Conservation (phyloP, 2,797 vertebrate genomes). For the Parambassis ranga region DNA sequence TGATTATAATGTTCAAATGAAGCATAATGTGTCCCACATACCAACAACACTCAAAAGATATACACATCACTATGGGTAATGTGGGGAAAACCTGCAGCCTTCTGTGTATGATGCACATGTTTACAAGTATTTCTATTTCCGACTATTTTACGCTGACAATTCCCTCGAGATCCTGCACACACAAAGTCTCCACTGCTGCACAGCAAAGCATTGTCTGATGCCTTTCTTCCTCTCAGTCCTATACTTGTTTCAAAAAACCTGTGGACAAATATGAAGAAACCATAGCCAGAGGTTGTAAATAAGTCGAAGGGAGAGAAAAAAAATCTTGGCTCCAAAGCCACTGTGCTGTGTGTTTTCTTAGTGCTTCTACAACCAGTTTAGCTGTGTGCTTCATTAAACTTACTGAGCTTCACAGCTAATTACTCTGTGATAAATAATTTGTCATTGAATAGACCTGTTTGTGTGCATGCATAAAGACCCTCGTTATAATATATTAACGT, state of each 20-base stretch:
- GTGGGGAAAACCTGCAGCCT: no score
- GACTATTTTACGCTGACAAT: no score
- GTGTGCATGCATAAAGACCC: background rate
- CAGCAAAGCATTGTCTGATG: background rate
- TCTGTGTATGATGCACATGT: background rate
- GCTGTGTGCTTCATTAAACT: conserved; percentile 1
- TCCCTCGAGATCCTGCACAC: no score
- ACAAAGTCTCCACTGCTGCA: background rate
- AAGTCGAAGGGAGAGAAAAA: conserved; percentile 33
- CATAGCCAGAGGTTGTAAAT: conserved; percentile 35
- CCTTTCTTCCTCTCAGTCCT: background rate
- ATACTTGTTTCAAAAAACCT: conserved; percentile 9
- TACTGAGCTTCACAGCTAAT: background rate
- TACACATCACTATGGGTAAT: background rate
- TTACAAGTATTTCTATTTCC: no score
- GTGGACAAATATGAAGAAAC: conserved; percentile 31
- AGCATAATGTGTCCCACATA: background rate
- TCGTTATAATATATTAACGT: background rate
- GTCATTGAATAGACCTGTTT: background rate
- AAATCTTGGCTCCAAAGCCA: conserved; percentile 16
- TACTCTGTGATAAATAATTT: conserved; percentile 14
- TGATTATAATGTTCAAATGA: background rate
- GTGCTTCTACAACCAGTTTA: background rate
- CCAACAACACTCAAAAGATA: background rate
- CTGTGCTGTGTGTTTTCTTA: conserved; percentile 6